Evolutionary conservation across 2,888 invertebrate genomes (phyloP).

Genomic region (Tiphia femorata): DNA sequence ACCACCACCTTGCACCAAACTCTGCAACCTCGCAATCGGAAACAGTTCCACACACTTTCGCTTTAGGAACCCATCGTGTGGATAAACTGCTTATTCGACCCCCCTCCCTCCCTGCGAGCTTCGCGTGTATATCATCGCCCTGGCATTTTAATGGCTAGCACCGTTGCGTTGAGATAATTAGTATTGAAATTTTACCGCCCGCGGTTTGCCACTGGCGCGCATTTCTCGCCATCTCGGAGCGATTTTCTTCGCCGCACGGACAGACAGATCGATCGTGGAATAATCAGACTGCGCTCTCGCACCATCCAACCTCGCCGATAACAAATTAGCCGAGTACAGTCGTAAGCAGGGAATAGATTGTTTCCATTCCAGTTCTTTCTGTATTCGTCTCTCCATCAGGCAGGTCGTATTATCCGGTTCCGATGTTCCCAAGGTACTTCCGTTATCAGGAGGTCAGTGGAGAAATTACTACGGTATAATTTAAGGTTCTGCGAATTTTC

Average conservation of each 20-base stretch:
- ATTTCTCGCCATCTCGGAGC: too few relatives aligned
- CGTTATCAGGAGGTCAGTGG: constrained; percentile 33
- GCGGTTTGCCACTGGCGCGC: too few relatives aligned
- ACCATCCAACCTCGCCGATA: too few relatives aligned
- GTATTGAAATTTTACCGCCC: too few relatives aligned
- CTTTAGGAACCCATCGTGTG: too few relatives aligned
- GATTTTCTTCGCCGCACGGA: background rate
- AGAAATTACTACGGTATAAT: constrained; percentile 44
- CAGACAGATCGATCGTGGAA: background rate
- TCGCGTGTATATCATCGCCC: background rate
- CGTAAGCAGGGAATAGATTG: background rate
- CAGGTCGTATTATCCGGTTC: constrained; percentile 29
- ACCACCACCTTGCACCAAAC: too few relatives aligned
- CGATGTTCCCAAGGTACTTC: constrained; percentile 37
- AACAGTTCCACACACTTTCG: too few relatives aligned
- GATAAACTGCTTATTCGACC: too few relatives aligned
- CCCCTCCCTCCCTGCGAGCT: too few relatives aligned
- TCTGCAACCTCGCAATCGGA: too few relatives aligned
- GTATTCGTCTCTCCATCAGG: constrained; percentile 17
- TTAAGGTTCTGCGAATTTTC: constrained; percentile 34
- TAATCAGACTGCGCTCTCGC: too few relatives aligned
- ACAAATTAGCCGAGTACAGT: background rate
- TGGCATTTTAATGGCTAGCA: background rate
- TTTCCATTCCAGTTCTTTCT: constrained; percentile 31
- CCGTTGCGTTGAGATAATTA: background rate